Evolutionary conservation across 2,797 vertebrate species (phyloP).

Genomic region (Crax fasciolata): DNA sequence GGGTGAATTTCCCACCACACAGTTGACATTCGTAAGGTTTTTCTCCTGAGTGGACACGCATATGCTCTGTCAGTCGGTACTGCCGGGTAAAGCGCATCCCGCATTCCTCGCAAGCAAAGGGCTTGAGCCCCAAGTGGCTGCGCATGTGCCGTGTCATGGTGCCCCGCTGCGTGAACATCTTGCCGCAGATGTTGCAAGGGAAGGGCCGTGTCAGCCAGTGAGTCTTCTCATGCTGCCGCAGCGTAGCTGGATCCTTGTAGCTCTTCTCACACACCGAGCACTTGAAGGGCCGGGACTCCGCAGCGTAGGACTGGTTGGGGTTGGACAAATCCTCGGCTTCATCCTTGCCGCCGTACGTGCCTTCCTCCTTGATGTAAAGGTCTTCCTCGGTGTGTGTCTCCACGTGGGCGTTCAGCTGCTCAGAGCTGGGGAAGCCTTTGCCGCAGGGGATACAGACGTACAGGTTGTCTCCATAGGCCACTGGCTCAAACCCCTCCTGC

Average conservation of each 20-base stretch:
- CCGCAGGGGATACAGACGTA: conserved; percentile 99
- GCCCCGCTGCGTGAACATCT: conserved; percentile 99
- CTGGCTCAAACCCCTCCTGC: conserved; percentile 94
- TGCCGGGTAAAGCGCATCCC: conserved; percentile 99
- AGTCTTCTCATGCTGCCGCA: conserved; percentile 98
- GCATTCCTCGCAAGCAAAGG: conserved; percentile 98
- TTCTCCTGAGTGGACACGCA: conserved; percentile 99
- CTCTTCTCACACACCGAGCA: conserved; percentile 96
- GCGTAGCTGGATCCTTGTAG: conserved; percentile 97
- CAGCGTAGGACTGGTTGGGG: conserved; percentile 83
- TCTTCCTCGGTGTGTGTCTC: conserved; percentile 97
- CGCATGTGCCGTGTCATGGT: conserved; percentile 99
- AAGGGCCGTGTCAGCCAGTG: conserved; percentile 98
- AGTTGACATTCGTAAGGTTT: conserved; percentile 99
- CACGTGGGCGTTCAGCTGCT: conserved; percentile 96
- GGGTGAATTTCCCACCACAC: conserved; percentile 98
- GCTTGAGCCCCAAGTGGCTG: conserved; percentile 98
- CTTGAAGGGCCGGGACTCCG: conserved; percentile 92
- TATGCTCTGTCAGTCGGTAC: conserved; percentile 99
- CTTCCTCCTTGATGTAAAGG: conserved; percentile 93
- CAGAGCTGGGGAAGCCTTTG: conserved; percentile 97
- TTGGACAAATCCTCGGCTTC: conserved; percentile 93
- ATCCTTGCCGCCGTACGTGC: conserved; percentile 84
- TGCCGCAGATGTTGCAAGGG: conserved; percentile 99
- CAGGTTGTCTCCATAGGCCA: conserved; percentile 95